phyloP scores from a whole-genome alignment of 1,140 invertebrate genomes.

The Gonioctena quinquepunctata region DNA sequence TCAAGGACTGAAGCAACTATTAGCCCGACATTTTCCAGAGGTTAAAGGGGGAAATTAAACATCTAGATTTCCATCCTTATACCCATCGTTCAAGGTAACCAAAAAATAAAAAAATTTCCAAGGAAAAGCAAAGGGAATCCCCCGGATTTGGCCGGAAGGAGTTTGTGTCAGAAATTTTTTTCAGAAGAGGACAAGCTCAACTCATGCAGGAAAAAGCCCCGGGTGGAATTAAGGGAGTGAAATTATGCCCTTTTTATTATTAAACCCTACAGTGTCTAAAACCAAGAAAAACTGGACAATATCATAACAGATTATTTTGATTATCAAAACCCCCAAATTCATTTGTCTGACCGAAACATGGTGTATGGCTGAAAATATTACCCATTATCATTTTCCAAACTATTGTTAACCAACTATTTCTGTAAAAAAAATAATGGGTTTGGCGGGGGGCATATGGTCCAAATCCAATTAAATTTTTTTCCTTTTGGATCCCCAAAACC shows the following conservation, averaged over 20 bases:
- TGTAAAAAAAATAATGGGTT: too few species aligned
- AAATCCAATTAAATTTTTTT: too few species aligned
- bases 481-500: too few species aligned
- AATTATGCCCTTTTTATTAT: not conserved
- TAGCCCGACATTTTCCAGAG: not conserved
- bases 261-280: not conserved
- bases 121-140: not conserved
- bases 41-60: not conserved
- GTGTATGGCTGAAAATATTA: too few species aligned
- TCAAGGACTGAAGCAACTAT: not conserved
- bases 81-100: not conserved
- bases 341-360: not conserved
- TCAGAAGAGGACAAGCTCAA: too few species aligned
- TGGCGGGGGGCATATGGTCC: too few species aligned
- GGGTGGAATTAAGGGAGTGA: not conserved
- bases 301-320: not conserved
- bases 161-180: too few species aligned
- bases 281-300: not conserved
- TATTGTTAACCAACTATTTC: too few species aligned
- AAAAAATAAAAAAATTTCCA: not conserved
- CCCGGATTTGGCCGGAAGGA: not conserved
- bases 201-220: not conserved
- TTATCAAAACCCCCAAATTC: not conserved
- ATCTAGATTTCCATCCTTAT: not conserved
- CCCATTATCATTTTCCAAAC: too few species aligned